Evolutionary conservation across 1,140 invertebrate species (phyloP).

Genomic region (Pissodes strobi): DNA sequence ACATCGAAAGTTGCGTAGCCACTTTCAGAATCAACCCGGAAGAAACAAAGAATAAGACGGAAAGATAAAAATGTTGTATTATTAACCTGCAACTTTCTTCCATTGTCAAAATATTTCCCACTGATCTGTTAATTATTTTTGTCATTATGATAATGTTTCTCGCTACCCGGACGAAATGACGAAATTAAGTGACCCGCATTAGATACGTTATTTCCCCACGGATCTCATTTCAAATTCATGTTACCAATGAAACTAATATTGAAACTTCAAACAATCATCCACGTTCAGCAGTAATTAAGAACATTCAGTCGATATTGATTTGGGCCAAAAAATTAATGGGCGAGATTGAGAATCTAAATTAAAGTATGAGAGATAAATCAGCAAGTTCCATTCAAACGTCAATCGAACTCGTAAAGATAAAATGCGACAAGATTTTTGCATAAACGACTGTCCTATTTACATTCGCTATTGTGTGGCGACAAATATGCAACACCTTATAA

Average conservation of each 20-base stretch:
- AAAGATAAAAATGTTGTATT: too few relatives aligned
- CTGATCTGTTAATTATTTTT: too few relatives aligned
- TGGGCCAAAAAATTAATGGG: slow-evolving; percentile 4
- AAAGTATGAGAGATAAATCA: slow-evolving; percentile 13
- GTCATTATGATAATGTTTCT: too few relatives aligned
- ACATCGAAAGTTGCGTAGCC: too few relatives aligned
- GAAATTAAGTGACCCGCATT: too few relatives aligned
- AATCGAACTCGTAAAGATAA: slow-evolving; percentile 9
- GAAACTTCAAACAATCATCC: not conserved
- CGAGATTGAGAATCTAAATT: not conserved
- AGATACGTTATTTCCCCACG: too few relatives aligned
- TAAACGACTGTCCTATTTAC: slow-evolving; percentile 11
- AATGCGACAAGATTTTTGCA: slow-evolving; percentile 17
- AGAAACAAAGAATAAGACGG: too few relatives aligned
- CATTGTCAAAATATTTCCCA: too few relatives aligned
- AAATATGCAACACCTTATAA: slow-evolving; percentile 8
- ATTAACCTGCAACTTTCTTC: too few relatives aligned
- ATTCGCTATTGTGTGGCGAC: slow-evolving; percentile 4
- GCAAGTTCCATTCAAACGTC: slow-evolving; percentile 17
- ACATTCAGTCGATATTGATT: slow-evolving; percentile 1
- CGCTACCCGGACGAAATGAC: too few relatives aligned
- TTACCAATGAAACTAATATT: not conserved
- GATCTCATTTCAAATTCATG: too few relatives aligned
- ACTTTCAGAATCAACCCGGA: too few relatives aligned
- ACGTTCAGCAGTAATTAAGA: not conserved